A percentile compares a stretch with the other conserved stretches of the same genome.
Conservation (phyloP, 2,113 vertebrate species). For the Lynx canadensis region DNA sequence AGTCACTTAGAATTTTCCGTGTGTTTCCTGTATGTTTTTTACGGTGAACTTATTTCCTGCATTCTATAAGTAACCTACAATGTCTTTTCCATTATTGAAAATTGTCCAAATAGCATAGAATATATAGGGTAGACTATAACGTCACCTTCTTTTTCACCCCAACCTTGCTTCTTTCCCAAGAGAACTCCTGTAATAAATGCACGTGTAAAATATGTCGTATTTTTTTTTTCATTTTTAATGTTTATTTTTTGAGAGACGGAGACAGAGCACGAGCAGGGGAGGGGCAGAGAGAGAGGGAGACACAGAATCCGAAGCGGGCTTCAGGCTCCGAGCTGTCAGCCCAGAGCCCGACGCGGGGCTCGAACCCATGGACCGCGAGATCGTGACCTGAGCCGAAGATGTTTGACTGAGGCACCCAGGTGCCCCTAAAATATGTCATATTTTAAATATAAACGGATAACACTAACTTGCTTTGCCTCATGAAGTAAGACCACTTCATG, state of each 20-base stretch:
- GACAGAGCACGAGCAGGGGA: too few species aligned
- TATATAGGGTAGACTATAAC: not conserved
- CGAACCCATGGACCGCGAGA: fast-evolving
- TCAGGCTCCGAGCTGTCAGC: too few species aligned
- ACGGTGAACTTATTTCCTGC: constrained; percentile 27
- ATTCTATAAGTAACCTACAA: constrained; percentile 13
- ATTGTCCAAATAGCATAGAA: constrained; percentile 17
- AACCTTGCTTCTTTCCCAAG: not conserved
- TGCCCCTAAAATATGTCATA: not conserved
- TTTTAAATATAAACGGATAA: not conserved
- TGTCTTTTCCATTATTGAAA: constrained; percentile 28
- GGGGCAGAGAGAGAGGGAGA: too few species aligned
- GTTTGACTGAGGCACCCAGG: too few species aligned
- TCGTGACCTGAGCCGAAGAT: too few species aligned
- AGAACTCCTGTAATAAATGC: not conserved
- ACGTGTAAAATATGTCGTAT: not conserved
- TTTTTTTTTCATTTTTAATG: not conserved
- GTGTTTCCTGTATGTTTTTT: constrained; percentile 44
- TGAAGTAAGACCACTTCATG: not conserved
- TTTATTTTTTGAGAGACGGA: too few species aligned
- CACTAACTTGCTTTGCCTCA: not conserved
- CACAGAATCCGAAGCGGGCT: too few species aligned
- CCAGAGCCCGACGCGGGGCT: too few species aligned
- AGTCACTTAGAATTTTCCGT: constrained; percentile 40
- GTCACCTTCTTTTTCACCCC: not conserved